Evolutionary conservation across 2,888 invertebrate genomes (phyloP), one percentile per base, ranked within the genome.

Genomic region (Spialia ferax): DNA sequence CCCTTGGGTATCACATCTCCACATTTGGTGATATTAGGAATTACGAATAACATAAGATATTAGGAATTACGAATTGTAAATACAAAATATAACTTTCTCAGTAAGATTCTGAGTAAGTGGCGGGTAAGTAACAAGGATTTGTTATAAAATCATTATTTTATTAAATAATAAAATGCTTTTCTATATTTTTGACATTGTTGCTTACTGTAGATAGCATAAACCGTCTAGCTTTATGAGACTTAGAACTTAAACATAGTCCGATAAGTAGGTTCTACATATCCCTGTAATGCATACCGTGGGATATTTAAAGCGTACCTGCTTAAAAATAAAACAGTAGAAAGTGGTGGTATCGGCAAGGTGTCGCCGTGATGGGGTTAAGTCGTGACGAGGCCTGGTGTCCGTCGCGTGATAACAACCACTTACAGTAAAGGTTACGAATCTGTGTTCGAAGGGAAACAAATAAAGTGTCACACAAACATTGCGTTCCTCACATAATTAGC

Each of bases 321-420:
- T 48, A 48, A 50, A 20, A 50, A 10, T 50, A 54, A 54, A 23
- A 54, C 26, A 54, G 50, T 38, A 60, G 42, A 66, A 66, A 66
- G 59, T 60, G 26, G 35, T 45, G 7, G 35, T 63, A 56, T 32
- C 26, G 23, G 69, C 69, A 68, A 68, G 71, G 67, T 70, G 71
- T 71, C 70, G 55, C 57, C 63, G 71, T 72, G 74, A 76, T 77
- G 76, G 77, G 75, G 77, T 74, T 71, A 73, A 78, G 73, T 77
- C 77, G 76, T 83, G 84, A 82, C 80, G 78, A 60, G 70, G 54
- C 54, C 50, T 26, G 63, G 66, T 38, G 61, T 74, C 65, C 55
- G 73, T 74, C 77, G 73, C 69, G 68, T 72, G 71, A 63, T 55
- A 63, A 50, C 52, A 60, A 66, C 52, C 59, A 66, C 65, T 66